phyloP scores from a whole-genome alignment of 2,888 invertebrate genomes.

The Chloroclystis v-ata region DNA sequence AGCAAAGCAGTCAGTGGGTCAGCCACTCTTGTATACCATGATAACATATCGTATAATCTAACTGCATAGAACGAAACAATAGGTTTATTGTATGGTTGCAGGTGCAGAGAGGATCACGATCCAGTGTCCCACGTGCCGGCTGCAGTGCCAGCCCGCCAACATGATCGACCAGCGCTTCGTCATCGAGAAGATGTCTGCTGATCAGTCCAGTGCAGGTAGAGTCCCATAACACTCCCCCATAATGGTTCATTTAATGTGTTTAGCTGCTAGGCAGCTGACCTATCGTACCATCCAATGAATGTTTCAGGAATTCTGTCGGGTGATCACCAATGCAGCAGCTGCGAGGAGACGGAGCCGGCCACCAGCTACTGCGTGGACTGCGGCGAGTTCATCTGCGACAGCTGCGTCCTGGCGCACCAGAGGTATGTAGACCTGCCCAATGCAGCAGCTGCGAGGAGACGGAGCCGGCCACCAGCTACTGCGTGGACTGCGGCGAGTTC shows the following conservation, averaged over 20 bases:
- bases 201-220: slow-evolving; percentile 55
- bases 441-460: slow-evolving; percentile 94
- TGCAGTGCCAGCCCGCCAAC: slow-evolving; percentile 83
- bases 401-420: slow-evolving; percentile 93
- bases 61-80: too few species aligned
- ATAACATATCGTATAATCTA: too few species aligned
- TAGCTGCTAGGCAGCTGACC: too few species aligned
- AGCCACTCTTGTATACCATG: too few species aligned
- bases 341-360: slow-evolving; percentile 89
- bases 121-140: slow-evolving; percentile 85
- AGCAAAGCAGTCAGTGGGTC: too few species aligned
- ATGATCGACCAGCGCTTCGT: slow-evolving; percentile 92
- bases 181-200: slow-evolving; percentile 79
- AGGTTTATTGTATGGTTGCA: too few species aligned
- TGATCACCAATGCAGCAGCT: slow-evolving; percentile 85
- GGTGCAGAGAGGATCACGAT: slow-evolving; percentile 69
- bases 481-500: slow-evolving; percentile 93
- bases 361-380: slow-evolving; percentile 94
- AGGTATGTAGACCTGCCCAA: slow-evolving; percentile 62
- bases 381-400: slow-evolving; percentile 93
- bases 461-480: slow-evolving; percentile 90
- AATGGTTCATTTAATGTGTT: too few species aligned
- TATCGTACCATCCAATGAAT: too few species aligned
- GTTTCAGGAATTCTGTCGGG: slow-evolving; percentile 54
- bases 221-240: too few species aligned